Percentiles rank a stretch among this genome's conserved stretches.
phyloP scores from a whole-genome alignment of 2,888 invertebrate genomes.

The Rhagophthalmus giganteus region DNA sequence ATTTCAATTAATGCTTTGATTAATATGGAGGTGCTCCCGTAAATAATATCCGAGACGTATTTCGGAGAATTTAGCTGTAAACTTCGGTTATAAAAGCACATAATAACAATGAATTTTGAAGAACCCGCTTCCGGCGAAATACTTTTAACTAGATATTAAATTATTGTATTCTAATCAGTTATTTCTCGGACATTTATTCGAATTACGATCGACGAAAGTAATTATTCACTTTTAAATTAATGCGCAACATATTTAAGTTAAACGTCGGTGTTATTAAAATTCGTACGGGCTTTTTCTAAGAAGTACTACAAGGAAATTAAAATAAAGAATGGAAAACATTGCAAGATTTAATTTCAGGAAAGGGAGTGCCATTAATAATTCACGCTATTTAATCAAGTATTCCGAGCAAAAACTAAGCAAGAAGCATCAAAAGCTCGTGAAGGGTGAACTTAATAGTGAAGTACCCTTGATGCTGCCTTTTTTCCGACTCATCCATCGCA shows the following conservation, averaged over 20 bases:
- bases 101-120: conserved; percentile 15
- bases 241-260: too few species aligned
- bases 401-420: conserved; percentile 27
- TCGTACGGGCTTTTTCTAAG: too few species aligned
- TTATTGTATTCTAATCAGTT: not conserved
- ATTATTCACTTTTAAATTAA: too few species aligned
- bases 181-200: too few species aligned
- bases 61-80: conserved; percentile 20
- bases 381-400: conserved; percentile 29
- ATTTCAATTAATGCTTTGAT: conserved; percentile 33
- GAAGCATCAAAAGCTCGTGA: conserved; percentile 32
- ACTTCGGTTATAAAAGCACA: conserved; percentile 20
- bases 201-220: too few species aligned
- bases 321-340: conserved; percentile 1
- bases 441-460: conserved; percentile 30
- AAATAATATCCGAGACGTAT: conserved; percentile 28
- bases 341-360: conserved; percentile 20
- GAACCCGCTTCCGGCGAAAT: conserved; percentile 6
- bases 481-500: conserved; percentile 25
- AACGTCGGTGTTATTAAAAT: too few species aligned
- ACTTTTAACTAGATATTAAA: not conserved
- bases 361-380: conserved; percentile 26
- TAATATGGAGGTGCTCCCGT: conserved; percentile 27
- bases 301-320: not conserved
- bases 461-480: conserved; percentile 26